A percentile compares a stretch with the other conserved stretches of the same genome.
These are phyloP conservation scores for Dyspetes luteomarginatus DNA, from an alignment of 2,888 invertebrate genomes.

Conservation along the genomic window DNA sequence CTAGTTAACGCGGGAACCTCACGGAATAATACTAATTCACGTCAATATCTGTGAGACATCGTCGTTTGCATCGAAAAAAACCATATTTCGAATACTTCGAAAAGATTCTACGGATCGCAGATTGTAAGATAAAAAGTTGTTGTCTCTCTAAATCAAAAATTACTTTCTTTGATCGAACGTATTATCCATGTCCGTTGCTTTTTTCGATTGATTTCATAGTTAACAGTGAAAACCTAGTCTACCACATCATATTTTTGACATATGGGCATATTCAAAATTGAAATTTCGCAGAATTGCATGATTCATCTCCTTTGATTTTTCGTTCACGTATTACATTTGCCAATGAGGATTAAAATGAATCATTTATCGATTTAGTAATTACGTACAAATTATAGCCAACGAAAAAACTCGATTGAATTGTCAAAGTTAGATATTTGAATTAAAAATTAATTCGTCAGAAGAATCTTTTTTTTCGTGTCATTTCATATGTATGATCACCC, in stretches of 20 bases:
- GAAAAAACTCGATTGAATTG: background rate
- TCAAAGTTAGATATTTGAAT: background rate
- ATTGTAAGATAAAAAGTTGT: no score
- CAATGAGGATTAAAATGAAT: no score
- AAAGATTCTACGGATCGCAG: background rate
- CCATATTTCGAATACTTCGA: background rate
- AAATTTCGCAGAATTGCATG: background rate
- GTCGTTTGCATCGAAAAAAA: background rate
- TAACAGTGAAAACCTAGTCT: background rate
- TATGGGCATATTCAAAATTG: background rate
- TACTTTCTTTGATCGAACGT: no score
- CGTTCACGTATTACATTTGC: no score
- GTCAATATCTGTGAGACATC: constrained; percentile 35
- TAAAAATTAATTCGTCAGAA: background rate
- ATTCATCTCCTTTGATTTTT: background rate
- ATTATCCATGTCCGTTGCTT: no score
- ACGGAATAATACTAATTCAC: constrained; percentile 47
- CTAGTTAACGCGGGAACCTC: constrained; percentile 35
- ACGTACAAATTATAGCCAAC: no score
- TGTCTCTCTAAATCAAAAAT: no score
- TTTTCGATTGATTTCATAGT: no score
- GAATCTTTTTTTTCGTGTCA: background rate
- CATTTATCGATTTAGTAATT: no score
- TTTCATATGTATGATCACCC: background rate
- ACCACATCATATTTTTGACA: background rate